A percentile compares a stretch with the other conserved stretches of the same genome.
Evolutionary conservation across 1,140 invertebrate species (phyloP).

Genomic region (Pseudobourletiella spinata): DNA sequence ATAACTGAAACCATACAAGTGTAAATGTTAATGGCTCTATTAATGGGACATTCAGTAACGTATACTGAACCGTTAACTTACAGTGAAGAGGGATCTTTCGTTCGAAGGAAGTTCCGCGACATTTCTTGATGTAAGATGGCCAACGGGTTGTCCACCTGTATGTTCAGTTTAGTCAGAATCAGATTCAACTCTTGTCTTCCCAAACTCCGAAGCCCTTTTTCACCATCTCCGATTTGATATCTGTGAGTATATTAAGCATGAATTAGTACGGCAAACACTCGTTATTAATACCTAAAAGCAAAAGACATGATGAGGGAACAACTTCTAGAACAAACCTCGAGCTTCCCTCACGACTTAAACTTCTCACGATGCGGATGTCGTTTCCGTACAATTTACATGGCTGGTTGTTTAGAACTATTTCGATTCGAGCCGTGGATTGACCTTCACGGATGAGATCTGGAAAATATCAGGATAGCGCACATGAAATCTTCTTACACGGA

Average conservation of each 20-base stretch:
- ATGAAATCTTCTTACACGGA: no score
- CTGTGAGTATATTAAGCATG: no score
- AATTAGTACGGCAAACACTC: background rate
- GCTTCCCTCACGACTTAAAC: background rate
- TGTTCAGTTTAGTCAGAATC: constrained; percentile 64
- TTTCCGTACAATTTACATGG: background rate
- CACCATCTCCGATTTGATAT: constrained; percentile 1
- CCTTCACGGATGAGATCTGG: no score
- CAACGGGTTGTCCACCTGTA: constrained; percentile 86
- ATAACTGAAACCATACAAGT: no score
- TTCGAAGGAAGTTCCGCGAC: constrained; percentile 70
- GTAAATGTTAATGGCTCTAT: no score
- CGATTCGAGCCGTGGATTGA: no score
- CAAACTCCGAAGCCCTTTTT: constrained; percentile 30
- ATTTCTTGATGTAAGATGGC: constrained; percentile 83
- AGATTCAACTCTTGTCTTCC: constrained; percentile 45
- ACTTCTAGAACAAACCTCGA: background rate
- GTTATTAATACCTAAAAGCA: background rate
- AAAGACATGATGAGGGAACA: background rate
- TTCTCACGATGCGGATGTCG: background rate
- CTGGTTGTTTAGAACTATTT: background rate
- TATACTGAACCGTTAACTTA: no score
- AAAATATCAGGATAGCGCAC: no score
- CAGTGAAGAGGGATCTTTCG: constrained; percentile 45
- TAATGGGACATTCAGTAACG: no score